A percentile compares a stretch with the other conserved stretches of the same genome.
Evolutionary conservation across 1,140 invertebrate genomes (phyloP).

Genomic region (Colletes latitarsis): DNA sequence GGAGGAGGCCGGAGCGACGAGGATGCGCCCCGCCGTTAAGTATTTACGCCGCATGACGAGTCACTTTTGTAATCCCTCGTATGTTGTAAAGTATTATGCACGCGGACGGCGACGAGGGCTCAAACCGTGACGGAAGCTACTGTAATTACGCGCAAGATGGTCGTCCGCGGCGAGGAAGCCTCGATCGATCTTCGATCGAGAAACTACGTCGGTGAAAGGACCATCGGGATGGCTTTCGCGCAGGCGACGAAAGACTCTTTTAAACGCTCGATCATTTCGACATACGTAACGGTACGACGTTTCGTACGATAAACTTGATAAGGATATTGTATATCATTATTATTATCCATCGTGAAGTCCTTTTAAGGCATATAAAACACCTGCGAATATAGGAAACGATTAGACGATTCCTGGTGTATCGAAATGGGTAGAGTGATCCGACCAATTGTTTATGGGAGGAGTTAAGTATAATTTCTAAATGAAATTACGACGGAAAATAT

Average conservation of each 20-base stretch:
- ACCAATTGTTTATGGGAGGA: too few species aligned
- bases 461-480: too few species aligned
- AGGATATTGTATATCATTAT: too few species aligned
- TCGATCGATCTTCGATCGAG: conserved; percentile 61
- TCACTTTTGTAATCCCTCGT: conserved; percentile 71
- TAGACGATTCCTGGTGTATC: too few species aligned
- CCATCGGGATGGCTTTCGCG: conserved; percentile 24
- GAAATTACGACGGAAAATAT: too few species aligned
- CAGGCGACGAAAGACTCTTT: neutral
- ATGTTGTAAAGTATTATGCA: conserved; percentile 69
- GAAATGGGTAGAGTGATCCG: too few species aligned
- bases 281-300: neutral
- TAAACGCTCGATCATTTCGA: conserved; percentile 11
- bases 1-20: conserved; percentile 41
- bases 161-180: conserved; percentile 31
- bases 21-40: conserved; percentile 63
- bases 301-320: neutral
- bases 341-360: too few species aligned
- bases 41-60: conserved; percentile 72
- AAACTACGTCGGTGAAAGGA: conserved; percentile 56
- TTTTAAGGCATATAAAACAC: too few species aligned
- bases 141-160: conserved; percentile 68
- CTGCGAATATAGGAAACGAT: too few species aligned
- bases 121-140: conserved; percentile 66
- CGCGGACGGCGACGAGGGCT: conserved; percentile 59